Conservation (phyloP, 2,888 invertebrate genomes). For the Microplitis manilae region DNA sequence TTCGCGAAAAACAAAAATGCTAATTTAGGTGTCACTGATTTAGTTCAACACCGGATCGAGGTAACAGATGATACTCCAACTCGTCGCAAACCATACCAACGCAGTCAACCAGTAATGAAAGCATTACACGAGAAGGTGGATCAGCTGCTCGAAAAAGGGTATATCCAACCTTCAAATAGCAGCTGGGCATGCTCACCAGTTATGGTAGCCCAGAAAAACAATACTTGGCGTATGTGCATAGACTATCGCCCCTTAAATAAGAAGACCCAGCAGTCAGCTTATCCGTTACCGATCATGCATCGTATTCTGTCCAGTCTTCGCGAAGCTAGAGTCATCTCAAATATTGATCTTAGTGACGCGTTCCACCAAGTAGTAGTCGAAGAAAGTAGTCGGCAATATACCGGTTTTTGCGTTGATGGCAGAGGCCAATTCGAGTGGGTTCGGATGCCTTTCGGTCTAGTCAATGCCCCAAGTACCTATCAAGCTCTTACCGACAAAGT, state of each 20-base stretch:
- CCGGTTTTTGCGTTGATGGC: conserved; percentile 42
- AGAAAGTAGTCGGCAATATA: background rate
- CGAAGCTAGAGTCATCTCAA: background rate
- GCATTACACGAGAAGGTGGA: background rate
- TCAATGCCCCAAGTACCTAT: conserved; percentile 43
- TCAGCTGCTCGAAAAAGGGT: background rate
- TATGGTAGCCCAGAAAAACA: no score
- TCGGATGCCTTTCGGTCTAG: conserved; percentile 46
- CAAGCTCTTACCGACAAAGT: conserved; percentile 39
- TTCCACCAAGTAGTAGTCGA: background rate
- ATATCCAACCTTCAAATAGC: background rate
- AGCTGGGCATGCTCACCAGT: no score
- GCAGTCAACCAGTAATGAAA: background rate
- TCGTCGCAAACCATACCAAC: background rate
- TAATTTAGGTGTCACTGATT: background rate
- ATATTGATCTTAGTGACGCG: background rate
- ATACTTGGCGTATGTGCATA: no score
- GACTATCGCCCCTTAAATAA: no score
- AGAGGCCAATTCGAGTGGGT: conserved; percentile 40
- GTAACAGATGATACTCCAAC: background rate
- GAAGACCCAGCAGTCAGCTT: no score
- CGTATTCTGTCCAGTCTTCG: background rate
- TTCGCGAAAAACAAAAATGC: background rate
- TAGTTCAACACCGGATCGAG: background rate
- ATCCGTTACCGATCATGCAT: conserved; percentile 9